Evolutionary conservation across 2,888 invertebrate genomes (phyloP), one percentile per base, ranked within the genome.

Genomic region (Drosophila emarginata): DNA sequence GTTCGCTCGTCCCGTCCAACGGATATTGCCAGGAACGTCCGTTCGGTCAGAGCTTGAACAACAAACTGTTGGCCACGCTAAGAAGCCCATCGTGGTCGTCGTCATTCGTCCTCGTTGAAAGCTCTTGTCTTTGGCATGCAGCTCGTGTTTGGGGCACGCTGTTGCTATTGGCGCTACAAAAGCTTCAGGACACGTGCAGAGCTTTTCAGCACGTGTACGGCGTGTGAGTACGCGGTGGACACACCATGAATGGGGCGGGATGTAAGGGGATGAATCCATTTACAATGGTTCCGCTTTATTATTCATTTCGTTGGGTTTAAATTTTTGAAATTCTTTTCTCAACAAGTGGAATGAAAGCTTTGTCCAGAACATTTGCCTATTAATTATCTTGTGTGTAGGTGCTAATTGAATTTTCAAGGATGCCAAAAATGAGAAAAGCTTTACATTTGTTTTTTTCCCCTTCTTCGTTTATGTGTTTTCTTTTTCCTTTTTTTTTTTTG

Each of bases 31-130:
- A 36, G 64, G 28, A 79, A 76, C 86, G 79, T 88, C 91, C 90
- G 87, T 80, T 80, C 69, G 77, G 81, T 76, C 77, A 75, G 79
- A 91, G 82, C 80, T 85, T 85, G 85, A 90, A 90, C 91, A 91
- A 91, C 91, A 91, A 91, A 91, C 91, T 91, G 91, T 91, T 91
- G 90, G 90, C 87, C 69, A 64, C 60, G 50, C 50, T 15, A 64
- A 64, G 69, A 69, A 69, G 12, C 45, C 45, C 18, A 21, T 45
- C 12, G 18, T 21, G 18, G 18, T 45, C 12, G 4, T 12, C 5
- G 18, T 12, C 40, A 4, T 40, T 15, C 5, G 45, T 45, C 45
- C 12, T 71, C 70, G 70, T 64, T 59, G 59, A 71, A 71, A 71
- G 70, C 70, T 69, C 63, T 69, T 36, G 64, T 54, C 36, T 23